phyloP scores from a whole-genome alignment of 2,113 vertebrate genomes.

The Callithrix jacchus region DNA sequence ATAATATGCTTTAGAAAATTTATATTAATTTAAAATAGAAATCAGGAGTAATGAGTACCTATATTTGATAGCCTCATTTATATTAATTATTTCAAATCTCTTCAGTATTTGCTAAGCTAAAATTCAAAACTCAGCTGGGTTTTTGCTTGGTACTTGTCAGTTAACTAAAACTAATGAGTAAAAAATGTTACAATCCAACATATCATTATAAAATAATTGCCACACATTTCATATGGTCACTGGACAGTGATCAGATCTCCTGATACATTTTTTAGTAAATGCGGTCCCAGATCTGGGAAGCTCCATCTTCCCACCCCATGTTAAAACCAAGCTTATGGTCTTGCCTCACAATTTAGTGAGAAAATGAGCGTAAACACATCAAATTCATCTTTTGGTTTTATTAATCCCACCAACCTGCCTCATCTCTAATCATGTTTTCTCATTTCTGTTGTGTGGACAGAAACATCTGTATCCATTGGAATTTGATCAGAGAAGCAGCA shows the following conservation, averaged over 20 bases:
- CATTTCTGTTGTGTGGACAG: not conserved
- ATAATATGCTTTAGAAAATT: not conserved
- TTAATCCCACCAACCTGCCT: not conserved
- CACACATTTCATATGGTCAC: not conserved
- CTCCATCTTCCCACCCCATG: not conserved
- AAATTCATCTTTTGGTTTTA: not conserved
- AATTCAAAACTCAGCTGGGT: not conserved
- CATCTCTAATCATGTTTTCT: not conserved
- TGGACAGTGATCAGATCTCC: not conserved
- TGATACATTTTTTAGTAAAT: not conserved
- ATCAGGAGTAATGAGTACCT: not conserved
- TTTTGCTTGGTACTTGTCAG: not conserved
- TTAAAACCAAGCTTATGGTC: not conserved
- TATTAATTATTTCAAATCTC: not conserved
- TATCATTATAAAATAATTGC: not conserved
- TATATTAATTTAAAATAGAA: not conserved
- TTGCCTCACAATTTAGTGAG: not conserved
- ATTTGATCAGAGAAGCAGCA: not conserved
- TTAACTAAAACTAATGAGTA: not conserved
- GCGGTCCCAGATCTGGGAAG: not conserved
- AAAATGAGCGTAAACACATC: not conserved
- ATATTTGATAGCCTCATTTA: not conserved
- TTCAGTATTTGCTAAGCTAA: not conserved
- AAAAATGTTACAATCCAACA: not conserved
- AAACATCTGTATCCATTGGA: not conserved